Evolutionary conservation across 2,113 vertebrate genomes (phyloP), one percentile per base, ranked within the genome.

Genomic region (Gallinago paraguaiae): DNA sequence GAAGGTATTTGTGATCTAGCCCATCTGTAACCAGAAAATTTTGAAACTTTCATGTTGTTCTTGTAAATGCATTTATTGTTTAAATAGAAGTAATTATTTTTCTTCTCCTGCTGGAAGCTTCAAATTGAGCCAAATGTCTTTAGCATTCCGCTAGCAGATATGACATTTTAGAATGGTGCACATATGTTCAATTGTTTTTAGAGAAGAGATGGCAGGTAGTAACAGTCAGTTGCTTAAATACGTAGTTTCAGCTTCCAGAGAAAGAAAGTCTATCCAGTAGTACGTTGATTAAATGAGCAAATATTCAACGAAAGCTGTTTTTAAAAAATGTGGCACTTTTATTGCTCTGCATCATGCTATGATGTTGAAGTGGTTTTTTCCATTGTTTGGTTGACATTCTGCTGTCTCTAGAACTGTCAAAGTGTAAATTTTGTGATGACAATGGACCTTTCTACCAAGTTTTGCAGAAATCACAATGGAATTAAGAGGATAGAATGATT

Each of bases 21-120:
- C 69, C 84, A 97, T 93, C 60, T 96, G 94, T 72, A 96, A 77
- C 33, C n/a, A 96, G 80, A 88, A 93, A 90, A 17, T 82, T 77
- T 57, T 79, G 63, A 95, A 93, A 91, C 41, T 95, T 95, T 92
- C 61, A 33, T 83, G 83, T 91, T 95, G 92, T 88, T 96, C 68
- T 94, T 95, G 57, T 89, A 97, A 95, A 97, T 96, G 91, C 80
- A 59, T 88, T 96, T 91, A 96, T 93, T 97, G 75, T 95, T 97
- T 96, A 95, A 96, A 93, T 94, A 95, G 76, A 96, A 92, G 69
- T 95, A 97, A 95, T 95, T 93, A 90, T 92, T 96, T 97, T 93
- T 90, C 70, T 97, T 88, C 69, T 93, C 88, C 92, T 90, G 60
- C 67, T 92, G 65, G 35, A 91, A 88, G 72, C 48, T 95, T 90